These are phyloP conservation scores for Pseudocheirus occidentalis DNA, from an alignment of 2,797 vertebrate genomes.

Conservation along the genomic window DNA sequence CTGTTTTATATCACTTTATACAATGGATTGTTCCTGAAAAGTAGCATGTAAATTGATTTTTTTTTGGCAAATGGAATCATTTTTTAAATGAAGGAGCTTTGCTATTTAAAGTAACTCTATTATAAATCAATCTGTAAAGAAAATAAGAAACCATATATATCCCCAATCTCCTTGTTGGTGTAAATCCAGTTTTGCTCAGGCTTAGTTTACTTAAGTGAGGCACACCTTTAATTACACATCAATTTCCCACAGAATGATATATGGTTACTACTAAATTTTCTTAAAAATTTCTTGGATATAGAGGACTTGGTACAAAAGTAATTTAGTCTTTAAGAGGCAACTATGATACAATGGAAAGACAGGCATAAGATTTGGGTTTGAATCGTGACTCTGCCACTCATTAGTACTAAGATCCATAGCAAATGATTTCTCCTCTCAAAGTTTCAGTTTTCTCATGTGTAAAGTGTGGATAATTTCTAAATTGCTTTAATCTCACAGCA, in stretches of 20 bases:
- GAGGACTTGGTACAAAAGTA: background rate
- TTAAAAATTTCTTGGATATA: background rate
- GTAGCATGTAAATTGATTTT: background rate
- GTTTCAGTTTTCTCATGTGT: background rate
- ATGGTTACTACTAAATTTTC: background rate
- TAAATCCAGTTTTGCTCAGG: background rate
- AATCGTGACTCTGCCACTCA: background rate
- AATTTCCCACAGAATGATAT: background rate
- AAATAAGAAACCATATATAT: background rate
- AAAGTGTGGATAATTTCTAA: background rate
- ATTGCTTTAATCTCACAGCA: background rate
- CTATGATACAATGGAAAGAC: background rate
- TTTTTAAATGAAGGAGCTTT: background rate
- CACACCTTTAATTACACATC: background rate
- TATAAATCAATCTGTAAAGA: background rate
- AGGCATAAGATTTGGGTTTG: background rate
- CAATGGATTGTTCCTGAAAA: slow-evolving; percentile 11
- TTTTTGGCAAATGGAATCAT: slow-evolving; percentile 1
- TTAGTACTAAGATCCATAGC: background rate
- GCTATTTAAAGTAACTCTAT: background rate
- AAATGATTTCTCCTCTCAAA: background rate
- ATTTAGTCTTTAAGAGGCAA: background rate
- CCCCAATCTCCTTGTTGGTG: background rate
- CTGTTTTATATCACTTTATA: background rate
- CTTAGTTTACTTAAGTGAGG: background rate